Evolutionary conservation across 2,888 invertebrate genomes (phyloP).

Genomic region (Caenorhabditis afra): DNA sequence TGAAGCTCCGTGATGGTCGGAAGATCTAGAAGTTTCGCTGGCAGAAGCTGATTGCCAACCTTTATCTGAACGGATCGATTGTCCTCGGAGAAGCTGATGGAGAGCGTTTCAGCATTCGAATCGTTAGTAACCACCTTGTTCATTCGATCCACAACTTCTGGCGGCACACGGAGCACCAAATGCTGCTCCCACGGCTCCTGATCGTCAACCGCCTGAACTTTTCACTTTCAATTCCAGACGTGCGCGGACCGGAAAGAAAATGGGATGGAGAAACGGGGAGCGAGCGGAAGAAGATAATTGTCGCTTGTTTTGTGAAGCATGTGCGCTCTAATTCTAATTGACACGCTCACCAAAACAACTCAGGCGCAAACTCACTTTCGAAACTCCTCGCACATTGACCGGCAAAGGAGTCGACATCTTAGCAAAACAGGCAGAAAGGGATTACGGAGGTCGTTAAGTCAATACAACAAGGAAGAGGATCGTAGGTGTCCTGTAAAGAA

Average conservation of each 20-base stretch:
- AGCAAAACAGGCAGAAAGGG: too few relatives aligned
- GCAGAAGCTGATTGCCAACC: conserved; percentile 35
- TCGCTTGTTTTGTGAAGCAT: not conserved
- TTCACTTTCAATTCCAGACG: too few relatives aligned
- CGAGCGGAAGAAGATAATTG: conserved; percentile 7
- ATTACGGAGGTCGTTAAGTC: too few relatives aligned
- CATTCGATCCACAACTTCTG: conserved; percentile 11
- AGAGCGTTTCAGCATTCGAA: conserved; percentile 3
- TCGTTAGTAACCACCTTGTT: conserved; percentile 13
- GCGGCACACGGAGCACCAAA: conserved; percentile 31
- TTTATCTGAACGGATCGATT: conserved; percentile 18
- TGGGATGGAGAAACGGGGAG: too few relatives aligned
- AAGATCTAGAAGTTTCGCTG: conserved; percentile 30
- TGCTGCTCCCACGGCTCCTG: conserved; percentile 28
- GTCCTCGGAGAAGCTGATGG: conserved; percentile 17
- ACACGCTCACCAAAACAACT: not conserved
- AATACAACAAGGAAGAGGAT: too few relatives aligned
- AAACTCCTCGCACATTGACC: conserved; percentile 1
- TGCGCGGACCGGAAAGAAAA: too few relatives aligned
- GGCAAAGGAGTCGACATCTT: not conserved
- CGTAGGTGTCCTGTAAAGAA: too few relatives aligned
- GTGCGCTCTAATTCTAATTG: too few relatives aligned
- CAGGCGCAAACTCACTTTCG: conserved; percentile 17
- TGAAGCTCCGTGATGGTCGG: conserved; percentile 42
- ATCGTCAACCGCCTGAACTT: conserved; percentile 6